These are phyloP conservation scores for Spheniscus humboldti DNA, from an alignment of 2,797 vertebrate genomes.

Conservation along the genomic window DNA sequence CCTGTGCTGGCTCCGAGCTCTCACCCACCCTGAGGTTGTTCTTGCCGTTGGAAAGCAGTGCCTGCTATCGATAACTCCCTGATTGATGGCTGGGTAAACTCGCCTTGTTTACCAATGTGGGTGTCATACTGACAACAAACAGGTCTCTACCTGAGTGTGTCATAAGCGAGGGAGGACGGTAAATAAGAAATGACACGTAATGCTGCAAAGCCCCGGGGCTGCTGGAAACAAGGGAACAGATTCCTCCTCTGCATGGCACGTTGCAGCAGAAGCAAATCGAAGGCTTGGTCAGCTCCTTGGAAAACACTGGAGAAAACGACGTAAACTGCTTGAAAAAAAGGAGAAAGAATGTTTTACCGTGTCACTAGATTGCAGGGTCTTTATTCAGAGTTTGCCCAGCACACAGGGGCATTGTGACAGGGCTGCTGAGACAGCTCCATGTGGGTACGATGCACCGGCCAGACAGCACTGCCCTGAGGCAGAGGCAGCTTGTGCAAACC, in stretches of 20 bases:
- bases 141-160: constrained; percentile 49
- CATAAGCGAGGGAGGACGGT: constrained; percentile 21
- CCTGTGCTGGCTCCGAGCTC: not conserved
- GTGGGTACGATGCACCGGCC: rapidly evolving
- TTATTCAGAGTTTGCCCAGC: not conserved
- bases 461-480: not conserved
- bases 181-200: constrained; percentile 43
- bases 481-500: not conserved
- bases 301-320: rapidly evolving
- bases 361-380: not conserved
- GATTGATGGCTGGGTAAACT: constrained; percentile 56
- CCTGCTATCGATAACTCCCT: not conserved
- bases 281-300: not conserved
- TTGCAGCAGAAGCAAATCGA: not conserved
- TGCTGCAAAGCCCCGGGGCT: not conserved
- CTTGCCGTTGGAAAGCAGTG: not conserved
- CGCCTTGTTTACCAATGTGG: constrained; percentile 39
- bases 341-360: not conserved
- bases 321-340: not conserved
- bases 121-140: constrained; percentile 61
- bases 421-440: rapidly evolving
- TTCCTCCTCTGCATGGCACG: not conserved
- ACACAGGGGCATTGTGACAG: rapidly evolving
- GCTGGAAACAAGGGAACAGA: not conserved
- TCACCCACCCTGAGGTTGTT: not conserved